A percentile compares a stretch with the other conserved stretches of the same genome.
These are phyloP conservation scores for Hipposideros armiger DNA, from an alignment of 2,113 vertebrate genomes.

Conservation along the genomic window DNA sequence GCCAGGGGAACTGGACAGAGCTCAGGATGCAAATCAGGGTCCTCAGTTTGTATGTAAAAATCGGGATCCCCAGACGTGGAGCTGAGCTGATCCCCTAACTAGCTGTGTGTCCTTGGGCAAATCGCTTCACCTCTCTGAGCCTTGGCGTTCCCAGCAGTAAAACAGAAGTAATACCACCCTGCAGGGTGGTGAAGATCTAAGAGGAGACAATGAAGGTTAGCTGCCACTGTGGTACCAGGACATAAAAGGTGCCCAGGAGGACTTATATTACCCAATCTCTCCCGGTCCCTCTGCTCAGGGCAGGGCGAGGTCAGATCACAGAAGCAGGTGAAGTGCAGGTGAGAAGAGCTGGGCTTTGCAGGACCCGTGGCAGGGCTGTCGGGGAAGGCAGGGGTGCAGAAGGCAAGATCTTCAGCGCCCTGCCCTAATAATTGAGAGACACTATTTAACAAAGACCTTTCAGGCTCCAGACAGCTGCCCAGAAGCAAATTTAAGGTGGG, in stretches of 20 bases:
- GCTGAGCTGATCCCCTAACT: neutral
- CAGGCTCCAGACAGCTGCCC: neutral
- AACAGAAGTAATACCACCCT: fast-evolving
- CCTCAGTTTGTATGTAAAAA: neutral
- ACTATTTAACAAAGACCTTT: neutral
- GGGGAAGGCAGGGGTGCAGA: neutral
- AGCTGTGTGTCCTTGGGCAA: neutral
- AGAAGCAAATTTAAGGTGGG: neutral
- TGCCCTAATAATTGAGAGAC: neutral
- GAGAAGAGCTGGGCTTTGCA: neutral
- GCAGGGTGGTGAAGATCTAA: neutral
- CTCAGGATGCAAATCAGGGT: neutral
- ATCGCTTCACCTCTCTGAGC: neutral
- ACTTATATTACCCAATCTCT: fast-evolving
- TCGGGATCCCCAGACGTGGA: neutral
- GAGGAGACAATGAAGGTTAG: fast-evolving
- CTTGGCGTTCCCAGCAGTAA: neutral
- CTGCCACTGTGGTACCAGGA: neutral
- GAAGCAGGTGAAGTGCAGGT: neutral
- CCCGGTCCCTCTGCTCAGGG: neutral
- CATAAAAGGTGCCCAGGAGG: fast-evolving
- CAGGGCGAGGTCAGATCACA: neutral
- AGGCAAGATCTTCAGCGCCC: neutral
- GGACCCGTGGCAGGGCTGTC: neutral
- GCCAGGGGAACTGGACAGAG: neutral